Evolutionary conservation across 1,140 invertebrate species (phyloP).

Genomic region (Stenopsyche tienmushanensis): DNA sequence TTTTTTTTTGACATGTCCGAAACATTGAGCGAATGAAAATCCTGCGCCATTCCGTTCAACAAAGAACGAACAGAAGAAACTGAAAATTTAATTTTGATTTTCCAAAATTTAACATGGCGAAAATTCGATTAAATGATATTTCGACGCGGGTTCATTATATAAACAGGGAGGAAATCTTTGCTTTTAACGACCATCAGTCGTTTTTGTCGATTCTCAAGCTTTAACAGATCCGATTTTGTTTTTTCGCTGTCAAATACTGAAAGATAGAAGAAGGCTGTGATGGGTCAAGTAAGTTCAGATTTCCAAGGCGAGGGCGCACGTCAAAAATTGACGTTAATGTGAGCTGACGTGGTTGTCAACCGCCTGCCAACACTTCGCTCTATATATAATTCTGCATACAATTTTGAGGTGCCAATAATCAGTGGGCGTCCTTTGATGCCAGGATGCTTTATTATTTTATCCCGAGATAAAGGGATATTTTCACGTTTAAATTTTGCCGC

Average conservation of each 20-base stretch:
- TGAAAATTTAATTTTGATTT: too few relatives aligned
- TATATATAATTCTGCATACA: conserved; percentile 6
- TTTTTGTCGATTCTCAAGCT: too few relatives aligned
- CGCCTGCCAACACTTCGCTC: neutral
- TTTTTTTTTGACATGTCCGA: neutral
- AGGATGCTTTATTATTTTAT: conserved; percentile 1
- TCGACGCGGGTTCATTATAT: too few relatives aligned
- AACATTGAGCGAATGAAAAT: neutral
- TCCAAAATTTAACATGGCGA: too few relatives aligned
- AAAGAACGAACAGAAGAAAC: neutral
- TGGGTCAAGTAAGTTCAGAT: conserved; percentile 10
- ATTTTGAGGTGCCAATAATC: conserved; percentile 8
- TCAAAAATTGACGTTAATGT: conserved; percentile 18
- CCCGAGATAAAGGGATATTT: neutral
- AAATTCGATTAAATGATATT: too few relatives aligned
- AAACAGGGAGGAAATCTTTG: too few relatives aligned
- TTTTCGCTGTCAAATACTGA: conserved; percentile 11
- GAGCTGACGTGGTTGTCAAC: conserved; percentile 1
- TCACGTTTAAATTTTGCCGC: too few relatives aligned
- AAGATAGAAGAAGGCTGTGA: conserved; percentile 3
- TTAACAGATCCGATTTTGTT: too few relatives aligned
- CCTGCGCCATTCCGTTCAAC: neutral
- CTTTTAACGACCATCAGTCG: too few relatives aligned
- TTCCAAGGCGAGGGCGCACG: neutral
- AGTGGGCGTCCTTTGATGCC: conserved; percentile 5